phyloP scores from a whole-genome alignment of 2,888 invertebrate species.

The Conus canariensis region DNA sequence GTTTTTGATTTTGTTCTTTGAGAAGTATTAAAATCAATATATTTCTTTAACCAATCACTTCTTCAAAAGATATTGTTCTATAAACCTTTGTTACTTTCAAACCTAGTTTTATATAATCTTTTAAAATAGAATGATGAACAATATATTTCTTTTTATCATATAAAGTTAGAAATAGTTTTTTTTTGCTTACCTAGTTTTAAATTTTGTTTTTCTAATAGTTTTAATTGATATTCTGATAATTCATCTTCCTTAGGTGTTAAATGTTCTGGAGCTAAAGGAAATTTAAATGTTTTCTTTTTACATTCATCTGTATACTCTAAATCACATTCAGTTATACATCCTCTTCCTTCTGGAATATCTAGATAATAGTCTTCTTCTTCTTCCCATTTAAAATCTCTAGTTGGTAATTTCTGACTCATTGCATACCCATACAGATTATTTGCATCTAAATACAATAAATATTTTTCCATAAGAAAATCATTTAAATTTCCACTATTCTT shows the following conservation, averaged over 20 bases:
- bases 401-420: too few species aligned
- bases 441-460: too few species aligned
- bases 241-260: too few species aligned
- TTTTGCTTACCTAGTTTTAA: background rate
- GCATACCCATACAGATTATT: too few species aligned
- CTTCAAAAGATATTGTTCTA: slow-evolving; percentile 67
- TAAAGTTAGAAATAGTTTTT: slow-evolving; percentile 50
- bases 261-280: too few species aligned
- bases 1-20: slow-evolving; percentile 53
- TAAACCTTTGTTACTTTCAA: slow-evolving; percentile 59
- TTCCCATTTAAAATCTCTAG: too few species aligned
- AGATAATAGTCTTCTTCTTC: slow-evolving; percentile 28
- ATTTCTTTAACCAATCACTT: slow-evolving; percentile 69
- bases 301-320: slow-evolving; percentile 17
- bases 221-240: too few species aligned
- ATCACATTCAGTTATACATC: slow-evolving; percentile 4
- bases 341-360: slow-evolving; percentile 42
- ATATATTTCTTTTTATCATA: background rate
- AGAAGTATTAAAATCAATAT: slow-evolving; percentile 64
- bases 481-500: slow-evolving; percentile 34
- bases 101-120: slow-evolving; percentile 62
- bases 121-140: slow-evolving; percentile 55
- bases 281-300: slow-evolving; percentile 19
- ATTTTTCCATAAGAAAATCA: slow-evolving; percentile 21
- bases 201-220: slow-evolving; percentile 29